phyloP scores from a whole-genome alignment of 2,888 invertebrate species.

The Alcis repandata region DNA sequence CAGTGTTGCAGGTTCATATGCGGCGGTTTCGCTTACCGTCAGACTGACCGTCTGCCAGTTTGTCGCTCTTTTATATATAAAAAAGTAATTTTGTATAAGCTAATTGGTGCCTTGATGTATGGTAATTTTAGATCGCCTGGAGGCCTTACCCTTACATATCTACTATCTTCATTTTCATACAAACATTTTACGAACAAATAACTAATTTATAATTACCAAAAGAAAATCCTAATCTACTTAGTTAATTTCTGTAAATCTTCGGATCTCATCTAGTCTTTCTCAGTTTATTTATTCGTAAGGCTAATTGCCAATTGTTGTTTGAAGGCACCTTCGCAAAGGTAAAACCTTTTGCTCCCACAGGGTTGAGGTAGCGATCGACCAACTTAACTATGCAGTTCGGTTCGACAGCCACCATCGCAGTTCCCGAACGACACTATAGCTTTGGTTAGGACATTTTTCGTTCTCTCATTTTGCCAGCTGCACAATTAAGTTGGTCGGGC shows the following conservation, averaged over 20 bases:
- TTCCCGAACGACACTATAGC: not conserved
- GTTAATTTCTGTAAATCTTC: not conserved
- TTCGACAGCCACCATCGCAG: not conserved
- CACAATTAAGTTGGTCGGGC: not conserved
- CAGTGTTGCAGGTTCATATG: no score
- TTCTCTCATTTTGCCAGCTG: not conserved
- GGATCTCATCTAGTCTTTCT: not conserved
- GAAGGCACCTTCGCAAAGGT: slow-evolving; percentile 29
- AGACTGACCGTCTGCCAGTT: no score
- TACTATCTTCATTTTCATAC: no score
- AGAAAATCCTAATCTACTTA: not conserved
- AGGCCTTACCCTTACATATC: no score
- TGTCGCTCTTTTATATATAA: no score
- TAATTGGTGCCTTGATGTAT: no score
- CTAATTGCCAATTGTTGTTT: slow-evolving; percentile 47
- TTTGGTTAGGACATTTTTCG: not conserved
- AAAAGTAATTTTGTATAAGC: no score
- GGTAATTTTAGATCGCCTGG: no score
- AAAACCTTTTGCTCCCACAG: slow-evolving; percentile 25
- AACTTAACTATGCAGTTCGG: not conserved
- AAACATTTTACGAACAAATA: no score
- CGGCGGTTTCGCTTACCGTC: no score
- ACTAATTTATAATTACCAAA: no score
- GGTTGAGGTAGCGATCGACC: not conserved
- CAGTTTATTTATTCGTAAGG: slow-evolving; percentile 33